Evolutionary conservation across 2,113 vertebrate genomes (phyloP), one percentile per base, ranked within the genome.

Genomic region (Microtus montanus): DNA sequence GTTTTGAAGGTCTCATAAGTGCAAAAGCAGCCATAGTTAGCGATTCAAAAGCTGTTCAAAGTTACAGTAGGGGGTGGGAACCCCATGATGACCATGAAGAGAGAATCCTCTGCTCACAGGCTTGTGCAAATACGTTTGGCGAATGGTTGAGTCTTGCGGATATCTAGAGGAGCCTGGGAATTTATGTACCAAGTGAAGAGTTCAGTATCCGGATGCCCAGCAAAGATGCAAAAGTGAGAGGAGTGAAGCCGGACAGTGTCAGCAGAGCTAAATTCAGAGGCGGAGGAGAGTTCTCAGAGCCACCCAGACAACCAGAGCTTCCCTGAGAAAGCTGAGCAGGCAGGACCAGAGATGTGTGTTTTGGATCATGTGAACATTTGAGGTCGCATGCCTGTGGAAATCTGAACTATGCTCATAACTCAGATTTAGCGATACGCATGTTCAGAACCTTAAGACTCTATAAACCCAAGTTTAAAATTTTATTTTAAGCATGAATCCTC

Each of bases 1-100:
- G 33, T 58, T 83, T 82, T 89, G 66, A 95, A 78, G 6, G 20
- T 85, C 17, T 89, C 68, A 73, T 94, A 83, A 54, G 83, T 82
- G n/a, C n/a, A 91, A 92, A 82, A 63, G 71, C 8, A 61, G 64
- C 41, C 79, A 52, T 15, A 35, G 13, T 88, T 86, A 63, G 85
- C 74, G 82, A 73, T 91, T 74, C 33, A 90, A 84, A 95, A 87
- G 54, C 20, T 33, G 3, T 87, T 85, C 44, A n/a, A 73, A 89
- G 52, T 93, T 88, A 82, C 77, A 85, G 7, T 74, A 83, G 64
- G 47, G 75, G 74, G 15, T 20, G 61, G 24, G 38, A 41, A 14
- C 2, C 9, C 49, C 90, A 4, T 38, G 33, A n/a, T 80, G 93
- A 78, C 63, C 61, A 77, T 84, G 49, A 58, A 30, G 73, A 92